Percentiles rank a stretch among this genome's conserved stretches.
These are phyloP conservation scores for Leptodactylus fallax DNA, from an alignment of 2,797 vertebrate species.

Conservation along the genomic window DNA sequence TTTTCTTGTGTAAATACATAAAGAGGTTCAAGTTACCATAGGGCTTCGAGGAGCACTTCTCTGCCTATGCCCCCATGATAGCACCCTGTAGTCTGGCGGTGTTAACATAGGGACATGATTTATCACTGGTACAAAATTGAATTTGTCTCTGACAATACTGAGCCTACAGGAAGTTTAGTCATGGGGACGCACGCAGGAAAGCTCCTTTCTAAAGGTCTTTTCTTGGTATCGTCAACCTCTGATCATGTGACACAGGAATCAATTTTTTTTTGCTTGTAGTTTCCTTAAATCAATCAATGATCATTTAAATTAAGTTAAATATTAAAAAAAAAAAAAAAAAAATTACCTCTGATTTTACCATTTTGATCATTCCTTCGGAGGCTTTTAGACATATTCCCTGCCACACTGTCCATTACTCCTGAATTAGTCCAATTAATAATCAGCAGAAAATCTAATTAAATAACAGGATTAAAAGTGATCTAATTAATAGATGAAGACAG, in stretches of 20 bases:
- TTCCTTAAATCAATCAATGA: not conserved
- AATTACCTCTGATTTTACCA: not conserved
- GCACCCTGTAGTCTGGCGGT: too few relatives aligned
- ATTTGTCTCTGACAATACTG: too few relatives aligned
- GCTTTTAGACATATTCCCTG: not conserved
- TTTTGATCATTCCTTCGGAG: not conserved
- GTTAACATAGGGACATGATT: too few relatives aligned
- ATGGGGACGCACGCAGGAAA: too few relatives aligned
- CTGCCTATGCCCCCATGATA: not conserved
- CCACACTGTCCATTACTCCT: not conserved
- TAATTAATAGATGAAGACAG: conserved; percentile 16
- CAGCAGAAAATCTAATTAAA: not conserved
- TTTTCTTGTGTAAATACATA: not conserved
- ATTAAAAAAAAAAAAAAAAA: not conserved
- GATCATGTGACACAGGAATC: too few relatives aligned
- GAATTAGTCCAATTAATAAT: not conserved
- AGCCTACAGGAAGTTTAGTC: too few relatives aligned
- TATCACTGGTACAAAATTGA: too few relatives aligned
- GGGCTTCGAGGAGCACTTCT: not conserved
- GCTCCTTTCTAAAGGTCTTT: too few relatives aligned
- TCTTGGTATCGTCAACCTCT: too few relatives aligned
- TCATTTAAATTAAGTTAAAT: conserved; percentile 29
- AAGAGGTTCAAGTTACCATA: not conserved
- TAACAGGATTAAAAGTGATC: not conserved
- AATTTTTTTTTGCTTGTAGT: too few relatives aligned